Evolutionary conservation across 2,797 vertebrate genomes (phyloP), one percentile per base, ranked within the genome.

Genomic region (Rhinichthys osculus): DNA sequence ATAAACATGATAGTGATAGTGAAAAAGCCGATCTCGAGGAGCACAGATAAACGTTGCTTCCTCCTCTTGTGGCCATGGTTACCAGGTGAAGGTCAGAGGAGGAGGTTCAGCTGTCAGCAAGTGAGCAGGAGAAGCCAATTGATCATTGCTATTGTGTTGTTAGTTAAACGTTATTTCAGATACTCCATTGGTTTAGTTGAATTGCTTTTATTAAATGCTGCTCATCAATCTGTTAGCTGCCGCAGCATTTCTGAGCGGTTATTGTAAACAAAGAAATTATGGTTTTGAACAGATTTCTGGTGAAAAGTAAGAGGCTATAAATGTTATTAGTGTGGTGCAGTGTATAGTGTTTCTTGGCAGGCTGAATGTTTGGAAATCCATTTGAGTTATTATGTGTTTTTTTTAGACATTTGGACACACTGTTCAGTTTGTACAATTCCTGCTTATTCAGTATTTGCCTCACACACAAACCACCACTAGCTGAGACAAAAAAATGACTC

Each of bases 41-140:
- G 74, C n/a, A 69, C 11, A 76, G 13, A 76, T 74, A 21, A 35
- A 74, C 64, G 30, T 64, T 17, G 21, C 59, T 33, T 76, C 27
- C 30, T 38, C 33, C n/a, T 14, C 64, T 66, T 70, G 74, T 79
- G 66, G 27, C 74, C 42, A 83, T 87, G 86, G 81, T 79, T 79
- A 73, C 86, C 19, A 50, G 42, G 27, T 87, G 69, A 85, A 74
- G 81, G 86, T 69, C 76, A 83, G 42, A 67, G 27, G 47, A 62
- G 42, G 50, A 66, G 72, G 71, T 72, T 69, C 30, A 40, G 59
- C 27, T 66, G 33, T 79, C 54, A 30, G 77, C 8, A 64, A 4
- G 14, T 54, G 33, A 66, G 44, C 23, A 38, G 27, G 17, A 35
- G 47, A 54, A 40, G 33, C 4, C 6, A 33, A 54, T 33, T 78